These are phyloP conservation scores for Arctopsyche grandis DNA, from an alignment of 1,140 invertebrate species.

Conservation along the genomic window DNA sequence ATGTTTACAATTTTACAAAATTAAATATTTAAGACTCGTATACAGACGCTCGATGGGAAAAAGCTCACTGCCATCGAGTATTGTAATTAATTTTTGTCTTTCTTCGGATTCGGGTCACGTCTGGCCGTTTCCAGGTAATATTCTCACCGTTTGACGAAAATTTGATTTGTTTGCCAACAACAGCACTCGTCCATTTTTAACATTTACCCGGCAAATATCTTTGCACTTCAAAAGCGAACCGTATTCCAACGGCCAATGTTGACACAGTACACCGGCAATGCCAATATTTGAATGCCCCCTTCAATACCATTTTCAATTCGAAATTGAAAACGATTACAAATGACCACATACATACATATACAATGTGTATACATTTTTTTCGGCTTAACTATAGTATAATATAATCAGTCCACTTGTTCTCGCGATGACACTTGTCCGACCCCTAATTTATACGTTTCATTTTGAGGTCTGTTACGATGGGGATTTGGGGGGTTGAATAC, in stretches of 20 bases:
- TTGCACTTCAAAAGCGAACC: background rate
- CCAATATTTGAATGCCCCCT: slow-evolving; percentile 15
- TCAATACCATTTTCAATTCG: background rate
- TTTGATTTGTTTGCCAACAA: slow-evolving; percentile 3
- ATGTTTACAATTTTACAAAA: too few species aligned
- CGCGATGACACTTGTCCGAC: background rate
- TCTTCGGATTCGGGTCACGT: too few species aligned
- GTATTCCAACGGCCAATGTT: background rate
- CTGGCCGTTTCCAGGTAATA: background rate
- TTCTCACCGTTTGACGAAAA: background rate
- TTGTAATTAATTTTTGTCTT: too few species aligned
- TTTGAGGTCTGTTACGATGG: background rate
- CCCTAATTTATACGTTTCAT: background rate
- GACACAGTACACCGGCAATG: background rate
- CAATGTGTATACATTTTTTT: too few species aligned
- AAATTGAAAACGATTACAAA: background rate
- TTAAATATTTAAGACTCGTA: too few species aligned
- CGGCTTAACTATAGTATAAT: too few species aligned
- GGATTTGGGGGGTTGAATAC: background rate
- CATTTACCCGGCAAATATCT: slow-evolving; percentile 9
- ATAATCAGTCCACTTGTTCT: slow-evolving; percentile 37
- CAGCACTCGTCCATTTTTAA: slow-evolving; percentile 19
- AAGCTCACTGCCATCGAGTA: too few species aligned
- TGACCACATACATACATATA: too few species aligned
- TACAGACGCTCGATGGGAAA: too few species aligned